Base-by-base conservation (phyloP, 2,797 vertebrate species). In the Ceryle rudis region DNA sequence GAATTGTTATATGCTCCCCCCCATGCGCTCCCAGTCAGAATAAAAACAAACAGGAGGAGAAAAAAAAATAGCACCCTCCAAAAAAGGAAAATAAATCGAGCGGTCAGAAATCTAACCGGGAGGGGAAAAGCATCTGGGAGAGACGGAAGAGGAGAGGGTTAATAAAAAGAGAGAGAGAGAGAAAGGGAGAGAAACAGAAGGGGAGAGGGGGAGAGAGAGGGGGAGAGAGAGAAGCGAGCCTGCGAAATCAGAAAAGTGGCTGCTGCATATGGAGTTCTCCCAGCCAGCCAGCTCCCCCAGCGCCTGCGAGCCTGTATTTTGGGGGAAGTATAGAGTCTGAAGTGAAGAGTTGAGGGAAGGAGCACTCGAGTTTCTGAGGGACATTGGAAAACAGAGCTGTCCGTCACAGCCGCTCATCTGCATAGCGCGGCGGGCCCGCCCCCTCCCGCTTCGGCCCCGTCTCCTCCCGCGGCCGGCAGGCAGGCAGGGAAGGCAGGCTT, bases 321-420 rank as follows among this genome's bases (percentile, higher is more conserved):
- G 99, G 98, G 97, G 97, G 97, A 97, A 96, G 98, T 97, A 97
- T 96, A 98, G 98, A 97, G 98, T 98, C 98, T 98, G 98, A 98
- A 99, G 98, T 98, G 98, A 98, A 97, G 98, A 98, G 98, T 98
- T 98, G 98, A 98, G 98, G 97, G 98, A 98, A 98, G 98, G 98
- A 98, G 98, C 98, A 97, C 98, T 98, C 97, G 98, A 99, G 98
- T 99, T 99, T 99, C 98, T 98, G 98, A 98, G 98, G 98, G 98
- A 98, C 99, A 98, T 98, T 99, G 99, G 99, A 98, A 98, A 98
- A 98, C 98, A 74, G 98, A 98, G 98, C 99, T 99, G 99, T 98
- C 98, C 95, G 95, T 99, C 99, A 99, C 96, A 96, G 97, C 86
- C 90, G 97, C 98, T 99, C 98, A 99, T 99, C 98, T 99, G 98